phyloP scores from a whole-genome alignment of 2,888 invertebrate genomes.

The Poecilus cupreus region DNA sequence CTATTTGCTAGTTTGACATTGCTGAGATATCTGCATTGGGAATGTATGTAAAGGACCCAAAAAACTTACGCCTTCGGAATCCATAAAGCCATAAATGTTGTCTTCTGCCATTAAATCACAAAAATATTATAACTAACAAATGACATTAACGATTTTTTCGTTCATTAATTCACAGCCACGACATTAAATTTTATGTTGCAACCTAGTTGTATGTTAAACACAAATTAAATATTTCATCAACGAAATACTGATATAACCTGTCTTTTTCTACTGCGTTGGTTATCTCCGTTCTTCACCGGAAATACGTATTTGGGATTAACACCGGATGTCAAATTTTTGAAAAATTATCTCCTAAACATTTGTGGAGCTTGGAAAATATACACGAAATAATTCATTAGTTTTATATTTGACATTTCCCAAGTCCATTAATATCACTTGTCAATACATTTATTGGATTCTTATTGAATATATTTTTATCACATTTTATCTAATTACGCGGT shows the following conservation, averaged over 20 bases:
- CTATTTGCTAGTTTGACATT: slow-evolving; percentile 4
- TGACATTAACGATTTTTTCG: slow-evolving; percentile 57
- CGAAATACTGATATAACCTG: slow-evolving; percentile 26
- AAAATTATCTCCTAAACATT: background rate
- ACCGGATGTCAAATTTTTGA: slow-evolving; percentile 15
- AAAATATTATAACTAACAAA: slow-evolving; percentile 53
- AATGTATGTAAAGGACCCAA: background rate
- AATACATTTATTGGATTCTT: background rate
- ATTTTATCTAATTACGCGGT: slow-evolving; percentile 10
- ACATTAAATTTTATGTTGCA: slow-evolving; percentile 53
- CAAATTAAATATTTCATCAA: slow-evolving; percentile 36
- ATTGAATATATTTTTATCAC: background rate
- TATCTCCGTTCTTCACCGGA: slow-evolving; percentile 39
- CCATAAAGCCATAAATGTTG: slow-evolving; percentile 71
- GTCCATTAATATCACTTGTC: background rate
- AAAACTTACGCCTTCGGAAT: slow-evolving; percentile 70
- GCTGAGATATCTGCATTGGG: slow-evolving; percentile 5
- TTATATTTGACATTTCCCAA: background rate
- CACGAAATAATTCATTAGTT: background rate
- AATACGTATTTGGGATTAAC: slow-evolving; percentile 38
- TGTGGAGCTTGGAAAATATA: background rate
- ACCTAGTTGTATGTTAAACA: slow-evolving; percentile 47
- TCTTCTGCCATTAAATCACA: slow-evolving; percentile 71
- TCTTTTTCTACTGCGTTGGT: slow-evolving; percentile 37
- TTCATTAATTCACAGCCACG: slow-evolving; percentile 59